These are phyloP conservation scores for Drosophila limbata DNA, from an alignment of 2,888 invertebrate genomes.

Conservation along the genomic window DNA sequence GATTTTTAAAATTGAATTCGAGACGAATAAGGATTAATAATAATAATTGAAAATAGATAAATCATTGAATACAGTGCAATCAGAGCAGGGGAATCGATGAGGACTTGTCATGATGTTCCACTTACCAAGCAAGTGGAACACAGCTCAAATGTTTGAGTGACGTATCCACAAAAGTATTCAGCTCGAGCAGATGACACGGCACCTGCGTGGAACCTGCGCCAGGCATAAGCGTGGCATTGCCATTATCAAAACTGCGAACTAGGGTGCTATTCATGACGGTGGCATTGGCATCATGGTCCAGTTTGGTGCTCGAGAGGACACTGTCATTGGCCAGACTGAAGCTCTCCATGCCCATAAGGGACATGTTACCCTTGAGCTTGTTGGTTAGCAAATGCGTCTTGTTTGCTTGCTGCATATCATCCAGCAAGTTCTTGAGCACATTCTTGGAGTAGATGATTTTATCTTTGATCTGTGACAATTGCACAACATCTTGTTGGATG, in stretches of 20 bases:
- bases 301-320: slow-evolving; percentile 83
- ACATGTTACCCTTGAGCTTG: slow-evolving; percentile 73
- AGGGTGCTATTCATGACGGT: slow-evolving; percentile 56
- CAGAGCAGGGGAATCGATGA: no score
- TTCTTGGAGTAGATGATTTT: slow-evolving; percentile 84
- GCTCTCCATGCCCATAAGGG: slow-evolving; percentile 66
- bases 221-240: slow-evolving; percentile 53
- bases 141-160: slow-evolving; percentile 79
- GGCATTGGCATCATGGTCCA: slow-evolving; percentile 81
- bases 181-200: slow-evolving; percentile 78
- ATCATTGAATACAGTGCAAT: no score
- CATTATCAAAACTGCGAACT: slow-evolving; percentile 58
- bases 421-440: slow-evolving; percentile 76
- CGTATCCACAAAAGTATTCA: slow-evolving; percentile 80
- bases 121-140: slow-evolving; percentile 79
- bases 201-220: slow-evolving; percentile 44
- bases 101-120: background rate
- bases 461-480: slow-evolving; percentile 83
- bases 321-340: slow-evolving; percentile 74
- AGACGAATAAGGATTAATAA: no score
- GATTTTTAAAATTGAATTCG: no score
- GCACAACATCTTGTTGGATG: slow-evolving; percentile 82
- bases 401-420: slow-evolving; percentile 69
- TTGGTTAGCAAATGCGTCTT: slow-evolving; percentile 76
- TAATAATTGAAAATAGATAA: no score